Evolutionary conservation across 2,113 vertebrate genomes (phyloP), one percentile per base, ranked within the genome.

Genomic region (Spea multiplicata): DNA sequence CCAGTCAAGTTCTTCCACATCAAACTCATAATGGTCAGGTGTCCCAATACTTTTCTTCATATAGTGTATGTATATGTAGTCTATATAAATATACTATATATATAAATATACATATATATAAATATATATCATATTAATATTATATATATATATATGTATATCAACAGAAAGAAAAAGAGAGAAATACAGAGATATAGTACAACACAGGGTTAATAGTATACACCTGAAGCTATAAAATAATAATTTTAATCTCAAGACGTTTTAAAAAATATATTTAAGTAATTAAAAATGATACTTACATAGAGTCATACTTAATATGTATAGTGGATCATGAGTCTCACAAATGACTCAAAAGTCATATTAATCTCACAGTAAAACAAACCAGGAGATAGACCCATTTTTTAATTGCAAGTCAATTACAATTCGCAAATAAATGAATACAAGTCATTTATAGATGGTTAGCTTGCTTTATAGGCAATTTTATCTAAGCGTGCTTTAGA

Each of bases 301-400:
- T 7, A 47, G 65, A 47, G 5, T 68, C 9, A 57, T 49, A 6
- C 44, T 44, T 53, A 44, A 53, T 30, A 67, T 57, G 6, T 13
- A 46, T 46, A 12, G 47, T 53, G 13, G 8, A 69, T 6, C 5
- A 14, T 70, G 5, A 16, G 12, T 59, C 13, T 2, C 68, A 8
- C 67, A 65, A 80, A 71, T 83, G 81, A 80, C 57, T 89, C 82
- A 88, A 45, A 73, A 49, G 8, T 44, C 74, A 59, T 64, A 72
- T 62, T 71, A 70, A 62, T 62, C 55, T 62, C 5, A 4, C 57
- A 70, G 80, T 75, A 8, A 73, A 81, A 57, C 4, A 80, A 67
- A 76, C 57, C 78, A 52, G 44, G 76, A 75, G 5, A 47, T 71
- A 50, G 45, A 70, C 50, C n/a, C 55, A 46, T 30, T 7, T 66